Percentiles rank a stretch among this genome's conserved stretches.
Conservation (phyloP, 2,888 invertebrate genomes). For the Agriopis marginaria region DNA sequence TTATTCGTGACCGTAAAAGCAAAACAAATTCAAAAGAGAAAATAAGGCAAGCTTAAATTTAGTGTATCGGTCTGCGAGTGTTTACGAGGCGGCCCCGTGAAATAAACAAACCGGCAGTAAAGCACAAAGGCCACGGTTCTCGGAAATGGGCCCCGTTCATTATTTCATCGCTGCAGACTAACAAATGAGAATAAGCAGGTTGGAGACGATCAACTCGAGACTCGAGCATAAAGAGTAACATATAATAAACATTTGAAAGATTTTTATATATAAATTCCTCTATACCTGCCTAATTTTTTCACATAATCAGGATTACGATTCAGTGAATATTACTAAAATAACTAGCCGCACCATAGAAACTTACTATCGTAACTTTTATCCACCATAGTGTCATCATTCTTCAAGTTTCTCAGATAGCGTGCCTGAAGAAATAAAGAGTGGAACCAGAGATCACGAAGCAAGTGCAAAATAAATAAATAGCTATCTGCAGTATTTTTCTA, state of each 20-base stretch:
- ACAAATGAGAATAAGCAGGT: slow-evolving; percentile 58
- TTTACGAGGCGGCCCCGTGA: slow-evolving; percentile 79
- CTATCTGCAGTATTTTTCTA: slow-evolving; percentile 20
- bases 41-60: slow-evolving; percentile 77
- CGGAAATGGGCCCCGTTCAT: slow-evolving; percentile 70
- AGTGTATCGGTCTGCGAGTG: slow-evolving; percentile 77
- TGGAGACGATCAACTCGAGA: slow-evolving; percentile 30
- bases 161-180: slow-evolving; percentile 68
- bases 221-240: slow-evolving; percentile 14
- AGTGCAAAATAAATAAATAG: slow-evolving; percentile 28
- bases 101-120: slow-evolving; percentile 81
- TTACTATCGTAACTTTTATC: neutral
- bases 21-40: slow-evolving; percentile 67
- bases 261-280: neutral
- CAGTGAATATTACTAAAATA: neutral
- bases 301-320: neutral
- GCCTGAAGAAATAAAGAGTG: slow-evolving; percentile 19
- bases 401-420: slow-evolving; percentile 8
- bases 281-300: neutral
- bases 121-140: slow-evolving; percentile 74
- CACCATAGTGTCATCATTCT: neutral
- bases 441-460: slow-evolving; percentile 16
- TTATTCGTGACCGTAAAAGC: slow-evolving; percentile 42
- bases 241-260: neutral
- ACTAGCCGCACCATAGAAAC: neutral